Conservation (phyloP, 2,113 vertebrate species). For the Sarotherodon lohbergeri region DNA sequence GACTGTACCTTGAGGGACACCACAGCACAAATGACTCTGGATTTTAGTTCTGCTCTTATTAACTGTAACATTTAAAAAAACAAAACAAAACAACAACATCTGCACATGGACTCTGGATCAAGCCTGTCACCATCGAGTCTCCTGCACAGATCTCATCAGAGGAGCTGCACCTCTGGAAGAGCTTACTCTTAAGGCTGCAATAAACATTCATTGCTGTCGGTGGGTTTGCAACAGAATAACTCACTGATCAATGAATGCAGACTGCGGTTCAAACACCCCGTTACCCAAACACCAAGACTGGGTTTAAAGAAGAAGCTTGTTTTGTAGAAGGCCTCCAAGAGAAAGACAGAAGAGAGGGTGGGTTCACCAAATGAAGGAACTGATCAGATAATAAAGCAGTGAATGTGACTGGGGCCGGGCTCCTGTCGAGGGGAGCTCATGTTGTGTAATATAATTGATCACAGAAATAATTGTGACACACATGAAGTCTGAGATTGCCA, state of each 20-base stretch:
- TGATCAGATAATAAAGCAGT: not conserved
- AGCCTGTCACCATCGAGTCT: not conserved
- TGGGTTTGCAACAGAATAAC: constrained; percentile 90
- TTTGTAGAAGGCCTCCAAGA: not conserved
- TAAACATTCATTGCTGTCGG: constrained; percentile 99
- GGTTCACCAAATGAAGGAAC: not conserved
- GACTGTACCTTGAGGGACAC: constrained; percentile 96
- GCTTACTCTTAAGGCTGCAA: constrained; percentile 84
- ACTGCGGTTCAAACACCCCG: constrained; percentile 86
- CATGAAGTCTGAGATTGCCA: not conserved
- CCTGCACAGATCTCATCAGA: not conserved
- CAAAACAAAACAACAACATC: not conserved
- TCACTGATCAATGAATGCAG: constrained; percentile 99
- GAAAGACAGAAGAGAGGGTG: not conserved
- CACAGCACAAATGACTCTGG: not conserved
- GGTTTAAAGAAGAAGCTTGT: not conserved
- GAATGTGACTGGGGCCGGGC: rapidly evolving
- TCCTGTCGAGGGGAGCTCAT: not conserved
- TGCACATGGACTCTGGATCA: not conserved
- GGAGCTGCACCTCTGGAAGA: not conserved
- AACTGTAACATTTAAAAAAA: not conserved
- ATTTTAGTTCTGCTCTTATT: not conserved
- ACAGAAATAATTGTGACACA: not conserved
- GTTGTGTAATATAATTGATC: not conserved
- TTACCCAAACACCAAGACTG: not conserved